Percentiles rank a stretch among this genome's conserved stretches.
Evolutionary conservation across 2,797 vertebrate genomes (phyloP).

Genomic region (Otus scops): DNA sequence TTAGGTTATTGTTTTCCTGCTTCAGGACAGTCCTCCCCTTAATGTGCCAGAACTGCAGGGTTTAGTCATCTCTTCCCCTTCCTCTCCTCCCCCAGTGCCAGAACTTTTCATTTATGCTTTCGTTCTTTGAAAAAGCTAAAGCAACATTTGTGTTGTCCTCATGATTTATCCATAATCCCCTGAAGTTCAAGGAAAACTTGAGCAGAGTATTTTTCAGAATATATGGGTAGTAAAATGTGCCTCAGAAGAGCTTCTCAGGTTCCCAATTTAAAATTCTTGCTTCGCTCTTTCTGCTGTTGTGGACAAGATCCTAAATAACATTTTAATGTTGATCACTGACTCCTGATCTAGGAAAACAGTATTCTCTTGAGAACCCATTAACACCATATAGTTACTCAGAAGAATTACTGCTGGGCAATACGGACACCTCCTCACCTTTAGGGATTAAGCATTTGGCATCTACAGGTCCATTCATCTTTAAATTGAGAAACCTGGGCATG

Average conservation of each 20-base stretch:
- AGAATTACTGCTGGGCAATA: not conserved
- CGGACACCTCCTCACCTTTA: not conserved
- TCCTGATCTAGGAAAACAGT: constrained; percentile 3
- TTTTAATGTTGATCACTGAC: not conserved
- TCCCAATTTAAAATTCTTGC: not conserved
- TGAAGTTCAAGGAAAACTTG: constrained; percentile 30
- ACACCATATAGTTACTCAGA: not conserved
- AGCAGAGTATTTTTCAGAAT: constrained; percentile 2
- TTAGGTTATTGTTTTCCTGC: constrained; percentile 56
- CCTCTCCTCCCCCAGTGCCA: not conserved
- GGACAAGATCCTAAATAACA: not conserved
- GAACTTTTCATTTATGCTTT: constrained; percentile 32
- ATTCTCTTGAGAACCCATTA: constrained; percentile 2
- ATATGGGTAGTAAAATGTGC: not conserved
- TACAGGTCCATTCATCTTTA: not conserved
- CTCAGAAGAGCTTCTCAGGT: not conserved
- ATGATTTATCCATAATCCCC: not conserved
- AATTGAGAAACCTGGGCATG: not conserved
- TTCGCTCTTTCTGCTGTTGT: not conserved
- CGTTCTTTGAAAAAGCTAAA: constrained; percentile 5
- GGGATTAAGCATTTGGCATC: not conserved
- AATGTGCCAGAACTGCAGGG: constrained; percentile 22
- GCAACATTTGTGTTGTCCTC: constrained; percentile 4
- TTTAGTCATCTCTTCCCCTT: constrained; percentile 20
- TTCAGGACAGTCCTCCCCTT: constrained; percentile 39